Percentiles rank a stretch among this genome's conserved stretches.
Conservation (phyloP, 2,113 vertebrate species). For the Chionodraco myersi region DNA sequence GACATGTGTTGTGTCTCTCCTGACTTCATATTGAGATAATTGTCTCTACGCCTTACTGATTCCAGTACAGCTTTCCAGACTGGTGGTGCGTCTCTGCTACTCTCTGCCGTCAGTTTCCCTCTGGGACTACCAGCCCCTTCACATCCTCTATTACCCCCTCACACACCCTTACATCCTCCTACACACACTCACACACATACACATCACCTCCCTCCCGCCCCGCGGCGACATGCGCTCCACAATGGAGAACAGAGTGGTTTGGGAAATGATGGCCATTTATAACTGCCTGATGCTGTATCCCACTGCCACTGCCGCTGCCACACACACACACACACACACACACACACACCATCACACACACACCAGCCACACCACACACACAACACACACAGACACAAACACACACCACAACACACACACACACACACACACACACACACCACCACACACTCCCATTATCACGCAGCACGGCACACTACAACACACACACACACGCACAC, state of each 20-base stretch:
- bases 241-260: conserved; percentile 82
- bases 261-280: conserved; percentile 87
- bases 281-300: conserved; percentile 83
- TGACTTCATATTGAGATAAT: neutral
- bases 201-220: conserved; percentile 68
- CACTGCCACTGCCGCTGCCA: conserved; percentile 37
- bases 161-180: conserved; percentile 67
- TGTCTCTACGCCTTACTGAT: conserved; percentile 37
- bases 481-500: conserved; percentile 22
- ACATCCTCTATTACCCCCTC: conserved; percentile 74
- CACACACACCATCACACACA: conserved; percentile 24
- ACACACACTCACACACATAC: conserved; percentile 67
- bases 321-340: conserved; percentile 20
- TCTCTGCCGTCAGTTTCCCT: conserved; percentile 54
- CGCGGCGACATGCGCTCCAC: conserved; percentile 79
- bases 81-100: conserved; percentile 39
- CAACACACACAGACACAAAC: conserved; percentile 36
- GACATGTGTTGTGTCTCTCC: conserved; percentile 1
- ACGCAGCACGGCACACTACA: no score
- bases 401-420: conserved; percentile 34
- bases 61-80: conserved; percentile 36
- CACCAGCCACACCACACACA: conserved; percentile 9
- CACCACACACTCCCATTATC: no score
- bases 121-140: conserved; percentile 70
- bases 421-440: conserved; percentile 37